phyloP scores from a whole-genome alignment of 2,888 invertebrate species.

The Helobdella robusta region DNA sequence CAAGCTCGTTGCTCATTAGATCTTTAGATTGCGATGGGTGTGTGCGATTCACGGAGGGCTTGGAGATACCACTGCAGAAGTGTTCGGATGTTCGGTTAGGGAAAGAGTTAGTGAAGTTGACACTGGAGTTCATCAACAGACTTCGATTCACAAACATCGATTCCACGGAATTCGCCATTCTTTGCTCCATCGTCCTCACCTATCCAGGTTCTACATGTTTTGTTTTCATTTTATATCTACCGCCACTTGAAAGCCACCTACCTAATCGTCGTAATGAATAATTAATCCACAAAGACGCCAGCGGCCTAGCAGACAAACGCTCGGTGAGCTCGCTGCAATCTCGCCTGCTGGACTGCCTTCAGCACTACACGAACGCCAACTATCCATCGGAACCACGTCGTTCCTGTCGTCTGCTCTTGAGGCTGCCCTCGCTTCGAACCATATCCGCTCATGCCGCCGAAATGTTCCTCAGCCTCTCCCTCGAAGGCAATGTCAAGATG shows the following conservation, averaged over 20 bases:
- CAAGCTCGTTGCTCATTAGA: no score
- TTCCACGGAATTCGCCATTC: constrained; percentile 44
- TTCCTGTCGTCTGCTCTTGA: constrained; percentile 45
- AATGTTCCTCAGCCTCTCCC: constrained; percentile 44
- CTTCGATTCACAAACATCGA: constrained; percentile 43
- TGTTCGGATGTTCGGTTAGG: constrained; percentile 45
- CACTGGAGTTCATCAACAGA: constrained; percentile 43
- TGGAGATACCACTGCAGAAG: constrained; percentile 40
- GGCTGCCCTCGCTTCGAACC: constrained; percentile 46
- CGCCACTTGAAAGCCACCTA: no score
- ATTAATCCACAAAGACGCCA: constrained; percentile 41
- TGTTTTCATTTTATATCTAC: no score
- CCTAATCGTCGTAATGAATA: no score
- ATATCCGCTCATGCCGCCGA: constrained; percentile 49
- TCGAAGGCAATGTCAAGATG: constrained; percentile 45
- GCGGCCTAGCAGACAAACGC: constrained; percentile 42
- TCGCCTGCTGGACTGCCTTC: constrained; percentile 43
- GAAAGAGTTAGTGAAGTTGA: constrained; percentile 44
- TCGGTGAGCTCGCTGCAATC: constrained; percentile 43
- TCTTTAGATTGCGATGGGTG: constrained; percentile 42
- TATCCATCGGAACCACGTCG: constrained; percentile 41
- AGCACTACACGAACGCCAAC: constrained; percentile 40
- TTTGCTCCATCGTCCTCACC: constrained; percentile 47
- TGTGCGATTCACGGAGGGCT: constrained; percentile 44
- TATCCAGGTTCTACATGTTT: constrained; percentile 50